Evolutionary conservation across 1,140 invertebrate species (phyloP).

Genomic region (Muscidifurax raptorellus): DNA sequence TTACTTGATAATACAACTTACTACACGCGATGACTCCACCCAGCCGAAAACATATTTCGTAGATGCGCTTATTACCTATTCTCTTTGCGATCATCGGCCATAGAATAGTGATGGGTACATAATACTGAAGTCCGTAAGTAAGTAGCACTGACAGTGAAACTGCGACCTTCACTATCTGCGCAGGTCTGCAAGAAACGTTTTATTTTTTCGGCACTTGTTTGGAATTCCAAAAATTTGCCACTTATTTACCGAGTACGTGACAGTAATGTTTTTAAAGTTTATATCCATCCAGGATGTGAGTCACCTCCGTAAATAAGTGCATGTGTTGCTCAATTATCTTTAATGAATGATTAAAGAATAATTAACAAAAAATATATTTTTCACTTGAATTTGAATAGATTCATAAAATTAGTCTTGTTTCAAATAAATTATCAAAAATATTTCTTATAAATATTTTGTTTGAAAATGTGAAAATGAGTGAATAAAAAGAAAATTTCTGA

Average conservation of each 20-base stretch:
- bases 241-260: not conserved
- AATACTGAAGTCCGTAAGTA: constrained; percentile 60
- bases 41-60: constrained; percentile 56
- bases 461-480: not conserved
- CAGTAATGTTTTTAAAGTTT: no score
- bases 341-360: not conserved
- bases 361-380: not conserved
- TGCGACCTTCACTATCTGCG: constrained; percentile 59
- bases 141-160: constrained; percentile 60
- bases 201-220: not conserved
- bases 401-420: no score
- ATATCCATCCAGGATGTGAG: no score
- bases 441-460: no score
- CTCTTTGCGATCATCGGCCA: constrained; percentile 59
- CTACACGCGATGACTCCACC: constrained; percentile 50
- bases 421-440: no score
- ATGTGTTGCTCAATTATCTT: no score
- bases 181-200: constrained; percentile 45
- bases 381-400: no score
- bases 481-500: not conserved
- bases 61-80: constrained; percentile 28
- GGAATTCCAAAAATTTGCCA: not conserved
- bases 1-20: constrained; percentile 43
- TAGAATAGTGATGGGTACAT: constrained; percentile 59
- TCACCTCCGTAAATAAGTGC: no score